phyloP scores from a whole-genome alignment of 2,888 invertebrate genomes.

The Drosophila mercatorum region DNA sequence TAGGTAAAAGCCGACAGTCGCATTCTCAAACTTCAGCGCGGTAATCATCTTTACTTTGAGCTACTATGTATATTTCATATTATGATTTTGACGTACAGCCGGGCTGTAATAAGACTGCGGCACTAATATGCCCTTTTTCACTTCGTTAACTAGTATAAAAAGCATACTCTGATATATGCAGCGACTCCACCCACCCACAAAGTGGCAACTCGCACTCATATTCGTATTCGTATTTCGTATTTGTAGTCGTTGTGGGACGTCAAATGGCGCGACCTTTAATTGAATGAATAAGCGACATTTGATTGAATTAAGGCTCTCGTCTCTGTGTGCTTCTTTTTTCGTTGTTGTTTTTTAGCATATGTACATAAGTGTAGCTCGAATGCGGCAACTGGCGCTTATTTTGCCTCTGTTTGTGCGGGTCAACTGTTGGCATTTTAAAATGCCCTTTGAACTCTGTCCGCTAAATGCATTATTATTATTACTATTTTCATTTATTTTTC shows the following conservation, averaged over 20 bases:
- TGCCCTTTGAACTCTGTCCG: slow-evolving; percentile 61
- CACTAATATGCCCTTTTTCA: not conserved
- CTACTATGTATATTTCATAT: too few species aligned
- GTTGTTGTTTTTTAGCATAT: slow-evolving; percentile 22
- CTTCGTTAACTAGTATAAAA: not conserved
- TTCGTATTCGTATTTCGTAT: slow-evolving; percentile 34
- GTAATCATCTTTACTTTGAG: too few species aligned
- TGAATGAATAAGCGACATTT: slow-evolving; percentile 82
- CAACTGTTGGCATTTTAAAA: slow-evolving; percentile 54
- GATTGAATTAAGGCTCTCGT: slow-evolving; percentile 74
- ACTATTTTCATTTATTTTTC: slow-evolving; percentile 7
- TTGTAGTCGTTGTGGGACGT: slow-evolving; percentile 60
- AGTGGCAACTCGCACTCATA: slow-evolving; percentile 24
- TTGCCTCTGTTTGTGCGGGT: slow-evolving; percentile 43
- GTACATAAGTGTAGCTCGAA: slow-evolving; percentile 6
- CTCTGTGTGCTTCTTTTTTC: slow-evolving; percentile 24
- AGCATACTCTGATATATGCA: slow-evolving; percentile 21
- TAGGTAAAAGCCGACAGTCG: too few species aligned
- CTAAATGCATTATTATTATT: slow-evolving; percentile 24
- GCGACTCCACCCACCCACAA: slow-evolving; percentile 1
- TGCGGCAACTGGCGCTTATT: slow-evolving; percentile 49
- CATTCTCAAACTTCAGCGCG: too few species aligned
- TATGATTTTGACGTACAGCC: too few species aligned
- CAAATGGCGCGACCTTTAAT: slow-evolving; percentile 82
- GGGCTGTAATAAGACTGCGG: not conserved